Percentiles rank a stretch among this genome's conserved stretches.
phyloP scores from a whole-genome alignment of 2,888 invertebrate genomes.

The Caradrina clavipalpis region DNA sequence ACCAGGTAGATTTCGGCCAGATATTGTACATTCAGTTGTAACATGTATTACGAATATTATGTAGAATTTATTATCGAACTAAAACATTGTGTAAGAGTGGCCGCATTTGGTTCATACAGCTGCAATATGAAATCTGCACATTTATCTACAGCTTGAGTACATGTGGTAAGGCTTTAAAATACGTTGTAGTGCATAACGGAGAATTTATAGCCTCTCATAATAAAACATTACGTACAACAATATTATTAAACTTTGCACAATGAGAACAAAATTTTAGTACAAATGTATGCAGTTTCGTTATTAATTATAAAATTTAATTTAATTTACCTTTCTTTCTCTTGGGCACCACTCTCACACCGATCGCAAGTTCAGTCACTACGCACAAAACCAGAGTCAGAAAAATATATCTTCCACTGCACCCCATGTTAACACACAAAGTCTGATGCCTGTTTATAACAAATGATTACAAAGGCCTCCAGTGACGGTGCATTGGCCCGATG shows the following conservation, averaged over 20 bases:
- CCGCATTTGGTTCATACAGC: constrained; percentile 53
- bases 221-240: constrained; percentile 24
- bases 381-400: constrained; percentile 89
- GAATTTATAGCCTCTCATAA: constrained; percentile 42
- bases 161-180: constrained; percentile 51
- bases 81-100: constrained; percentile 64
- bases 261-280: constrained; percentile 8
- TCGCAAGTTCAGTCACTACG: constrained; percentile 87
- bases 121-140: constrained; percentile 50
- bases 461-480: constrained; percentile 78
- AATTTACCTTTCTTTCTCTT: constrained; percentile 90
- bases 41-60: constrained; percentile 17
- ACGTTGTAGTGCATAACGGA: constrained; percentile 60
- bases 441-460: constrained; percentile 69
- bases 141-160: constrained; percentile 45
- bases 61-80: constrained; percentile 46
- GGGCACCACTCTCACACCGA: constrained; percentile 90
- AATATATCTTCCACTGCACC: constrained; percentile 89
- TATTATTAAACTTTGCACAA: constrained; percentile 45
- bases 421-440: constrained; percentile 85
- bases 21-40: neutral
- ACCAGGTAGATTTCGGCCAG: neutral
- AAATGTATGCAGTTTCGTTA: constrained; percentile 6
- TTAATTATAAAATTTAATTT: constrained; percentile 45
- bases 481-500: constrained; percentile 80